phyloP scores from a whole-genome alignment of 2,888 invertebrate species.

The Cheilosia vulpina region DNA sequence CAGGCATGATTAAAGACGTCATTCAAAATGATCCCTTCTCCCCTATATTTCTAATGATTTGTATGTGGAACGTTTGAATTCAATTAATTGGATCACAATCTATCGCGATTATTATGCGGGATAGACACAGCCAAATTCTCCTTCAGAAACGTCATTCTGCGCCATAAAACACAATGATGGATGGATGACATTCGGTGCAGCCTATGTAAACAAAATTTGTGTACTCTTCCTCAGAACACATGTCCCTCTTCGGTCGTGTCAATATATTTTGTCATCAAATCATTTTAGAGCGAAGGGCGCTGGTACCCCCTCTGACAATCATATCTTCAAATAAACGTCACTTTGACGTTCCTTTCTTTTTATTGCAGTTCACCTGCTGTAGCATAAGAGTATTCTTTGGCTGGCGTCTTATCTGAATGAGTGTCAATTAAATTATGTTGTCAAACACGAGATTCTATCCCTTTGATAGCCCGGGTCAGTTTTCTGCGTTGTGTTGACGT shows the following conservation, averaged over 20 bases:
- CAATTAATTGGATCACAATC: constrained; percentile 63
- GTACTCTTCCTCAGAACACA: constrained; percentile 3
- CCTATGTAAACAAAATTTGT: constrained; percentile 18
- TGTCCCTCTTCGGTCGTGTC: constrained; percentile 36
- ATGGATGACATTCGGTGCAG: constrained; percentile 38
- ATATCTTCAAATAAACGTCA: constrained; percentile 34
- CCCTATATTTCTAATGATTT: constrained; percentile 19
- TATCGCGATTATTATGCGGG: constrained; percentile 32
- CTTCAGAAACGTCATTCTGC: constrained; percentile 18
- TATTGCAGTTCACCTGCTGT: constrained; percentile 38
- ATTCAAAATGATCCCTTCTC: background rate
- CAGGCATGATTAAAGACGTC: background rate
- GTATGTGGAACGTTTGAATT: constrained; percentile 27
- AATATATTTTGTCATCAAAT: constrained; percentile 51
- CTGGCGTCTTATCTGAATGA: constrained; percentile 40
- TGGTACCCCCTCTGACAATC: constrained; percentile 27
- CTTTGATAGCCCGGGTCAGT: constrained; percentile 33
- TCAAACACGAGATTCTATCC: constrained; percentile 39
- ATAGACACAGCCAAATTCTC: constrained; percentile 2
- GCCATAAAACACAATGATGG: constrained; percentile 46
- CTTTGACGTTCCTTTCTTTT: constrained; percentile 50
- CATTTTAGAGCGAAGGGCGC: constrained; percentile 14
- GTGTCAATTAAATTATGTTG: constrained; percentile 50
- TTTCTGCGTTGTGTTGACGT: constrained; percentile 21
- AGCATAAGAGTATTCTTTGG: background rate